Evolutionary conservation across 2,797 vertebrate species (phyloP), one percentile per base, ranked within the genome.

Genomic region (Melopsittacus undulatus): DNA sequence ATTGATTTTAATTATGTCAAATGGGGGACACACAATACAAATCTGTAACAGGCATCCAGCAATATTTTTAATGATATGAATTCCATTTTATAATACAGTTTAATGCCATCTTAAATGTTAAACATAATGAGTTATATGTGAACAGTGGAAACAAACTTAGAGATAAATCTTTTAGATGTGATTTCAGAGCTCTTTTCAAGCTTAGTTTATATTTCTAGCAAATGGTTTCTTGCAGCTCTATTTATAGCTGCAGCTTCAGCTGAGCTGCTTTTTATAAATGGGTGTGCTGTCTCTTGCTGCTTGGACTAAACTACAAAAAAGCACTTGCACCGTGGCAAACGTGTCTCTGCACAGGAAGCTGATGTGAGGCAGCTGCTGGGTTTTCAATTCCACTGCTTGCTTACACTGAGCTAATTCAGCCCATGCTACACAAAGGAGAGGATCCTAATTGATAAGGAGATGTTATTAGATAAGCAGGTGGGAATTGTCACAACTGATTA

Each of bases 221-320:
- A 91, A 48, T 10, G 7, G 52, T 72, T 94, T 85, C 52, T 83
- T 87, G 38, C 9, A 0, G 56, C 21, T 94, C 84, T 90, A 96
- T 96, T 94, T 94, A 91, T 94, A 95, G 87, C 74, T 56, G 64
- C 89, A 92, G 81, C 84, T 91, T 89, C 89, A 74, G 79, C 89
- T 78, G 62, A 91, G 69, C 62, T 90, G 68, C 87, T 89, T 87
- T 85, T 95, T 92, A 80, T 93, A 95, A 92, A 77, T 61, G 45
- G 36, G 52, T 14, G 70, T 74, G 51, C 68, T 89, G 43, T 83
- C 61, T 72, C 84, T 51, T 63, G 74, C 34, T 80, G 70, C 89
- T 95, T 0, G 12, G 94, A 92, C 91, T 94, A 56, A 91, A 64
- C 74, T 85, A 77, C 72, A 74, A 36, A 92, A 93, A 89, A 80